These are phyloP conservation scores for Alloplasta piceator DNA, from an alignment of 2,888 invertebrate genomes.

Conservation along the genomic window DNA sequence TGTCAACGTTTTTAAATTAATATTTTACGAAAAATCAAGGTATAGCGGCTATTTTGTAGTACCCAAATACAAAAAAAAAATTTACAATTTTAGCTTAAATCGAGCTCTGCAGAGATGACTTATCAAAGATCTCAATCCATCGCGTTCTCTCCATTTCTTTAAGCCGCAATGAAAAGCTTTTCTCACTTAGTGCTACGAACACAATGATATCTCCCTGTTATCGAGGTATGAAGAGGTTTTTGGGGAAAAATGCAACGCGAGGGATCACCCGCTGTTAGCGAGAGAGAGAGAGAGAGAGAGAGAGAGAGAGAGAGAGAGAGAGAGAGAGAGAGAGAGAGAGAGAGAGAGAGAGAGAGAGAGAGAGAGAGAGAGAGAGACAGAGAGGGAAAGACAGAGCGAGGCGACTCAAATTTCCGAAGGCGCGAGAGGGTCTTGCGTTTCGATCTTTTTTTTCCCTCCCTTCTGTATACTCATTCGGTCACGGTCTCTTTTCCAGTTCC, in stretches of 20 bases:
- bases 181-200: too few relatives aligned
- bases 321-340: slow-evolving; percentile 8
- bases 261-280: background rate
- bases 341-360: slow-evolving; percentile 14
- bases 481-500: slow-evolving; percentile 47
- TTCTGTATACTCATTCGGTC: slow-evolving; percentile 23
- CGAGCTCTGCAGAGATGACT: too few relatives aligned
- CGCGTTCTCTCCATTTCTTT: too few relatives aligned
- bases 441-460: slow-evolving; percentile 19
- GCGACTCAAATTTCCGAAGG: slow-evolving; percentile 40
- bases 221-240: background rate
- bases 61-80: too few relatives aligned
- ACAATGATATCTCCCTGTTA: background rate
- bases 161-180: too few relatives aligned
- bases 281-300: background rate
- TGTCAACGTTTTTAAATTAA: too few relatives aligned
- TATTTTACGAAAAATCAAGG: too few relatives aligned
- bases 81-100: too few relatives aligned
- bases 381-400: slow-evolving; percentile 10
- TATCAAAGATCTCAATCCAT: too few relatives aligned
- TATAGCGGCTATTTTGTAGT: too few relatives aligned
- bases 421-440: slow-evolving; percentile 2
- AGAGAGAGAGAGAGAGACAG: slow-evolving; percentile 3
- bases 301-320: slow-evolving; percentile 8
- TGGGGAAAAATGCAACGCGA: background rate